Evolutionary conservation across 2,113 vertebrate genomes (phyloP).

Genomic region (Lagopus muta): DNA sequence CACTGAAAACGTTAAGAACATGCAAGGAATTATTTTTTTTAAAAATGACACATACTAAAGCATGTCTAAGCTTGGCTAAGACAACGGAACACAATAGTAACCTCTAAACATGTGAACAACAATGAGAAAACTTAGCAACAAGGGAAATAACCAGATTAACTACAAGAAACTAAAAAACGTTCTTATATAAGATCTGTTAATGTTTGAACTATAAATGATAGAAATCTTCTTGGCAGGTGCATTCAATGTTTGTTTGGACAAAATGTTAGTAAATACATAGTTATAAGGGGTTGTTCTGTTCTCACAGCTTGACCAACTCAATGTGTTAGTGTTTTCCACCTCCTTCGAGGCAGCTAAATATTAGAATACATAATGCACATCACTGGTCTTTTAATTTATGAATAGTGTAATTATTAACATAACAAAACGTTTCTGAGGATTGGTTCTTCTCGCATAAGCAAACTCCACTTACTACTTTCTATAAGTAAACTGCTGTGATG

Average conservation of each 20-base stretch:
- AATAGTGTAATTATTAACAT: not conserved
- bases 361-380: not conserved
- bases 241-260: not conserved
- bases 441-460: not conserved
- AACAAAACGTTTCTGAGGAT: not conserved
- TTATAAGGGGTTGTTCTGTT: not conserved
- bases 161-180: not conserved
- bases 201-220: not conserved
- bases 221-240: not conserved
- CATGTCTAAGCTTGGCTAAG: not conserved
- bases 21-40: not conserved
- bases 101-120: constrained; percentile 27
- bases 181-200: not conserved
- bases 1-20: not conserved
- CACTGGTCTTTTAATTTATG: not conserved
- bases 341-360: not conserved
- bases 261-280: not conserved
- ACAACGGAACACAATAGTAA: constrained; percentile 17
- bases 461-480: not conserved
- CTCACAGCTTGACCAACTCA: not conserved
- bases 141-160: not conserved
- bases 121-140: constrained; percentile 32
- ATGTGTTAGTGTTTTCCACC: not conserved
- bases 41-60: not conserved
- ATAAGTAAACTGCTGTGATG: not conserved